phyloP scores from a whole-genome alignment of 2,113 vertebrate genomes.

The Tringa solitaria region DNA sequence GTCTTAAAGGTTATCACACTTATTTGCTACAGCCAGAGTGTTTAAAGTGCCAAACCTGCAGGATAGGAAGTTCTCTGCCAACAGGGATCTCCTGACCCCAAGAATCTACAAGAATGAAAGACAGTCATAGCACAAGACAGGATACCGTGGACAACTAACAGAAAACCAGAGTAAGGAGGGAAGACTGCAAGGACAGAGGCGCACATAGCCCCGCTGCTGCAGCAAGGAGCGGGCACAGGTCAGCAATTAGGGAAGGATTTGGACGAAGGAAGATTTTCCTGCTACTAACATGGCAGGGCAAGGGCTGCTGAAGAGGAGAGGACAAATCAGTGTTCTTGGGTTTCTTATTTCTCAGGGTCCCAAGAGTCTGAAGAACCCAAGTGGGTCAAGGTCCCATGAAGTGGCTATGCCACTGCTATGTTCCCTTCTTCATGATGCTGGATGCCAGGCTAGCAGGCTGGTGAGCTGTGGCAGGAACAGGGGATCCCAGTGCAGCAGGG shows the following conservation, averaged over 20 bases:
- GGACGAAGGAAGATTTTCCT: neutral
- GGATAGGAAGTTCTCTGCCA: neutral
- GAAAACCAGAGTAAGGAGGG: neutral
- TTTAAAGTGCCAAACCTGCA: neutral
- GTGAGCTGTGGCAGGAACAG: neutral
- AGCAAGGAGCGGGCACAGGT: neutral
- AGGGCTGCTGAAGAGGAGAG: neutral
- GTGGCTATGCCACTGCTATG: neutral
- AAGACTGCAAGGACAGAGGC: neutral
- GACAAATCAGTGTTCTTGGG: neutral
- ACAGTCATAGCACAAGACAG: neutral
- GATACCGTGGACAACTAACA: neutral
- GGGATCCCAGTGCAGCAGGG: neutral
- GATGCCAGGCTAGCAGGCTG: neutral
- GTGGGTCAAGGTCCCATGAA: neutral
- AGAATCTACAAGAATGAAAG: neutral
- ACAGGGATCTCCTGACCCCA: neutral
- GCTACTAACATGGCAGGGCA: neutral
- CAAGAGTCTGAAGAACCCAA: neutral
- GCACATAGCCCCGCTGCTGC: neutral
- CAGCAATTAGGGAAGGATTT: neutral
- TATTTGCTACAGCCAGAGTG: neutral
- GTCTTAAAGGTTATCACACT: neutral
- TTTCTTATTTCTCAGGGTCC: neutral
- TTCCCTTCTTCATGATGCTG: neutral